Evolutionary conservation across 2,797 vertebrate genomes (phyloP), one percentile per base, ranked within the genome.

Genomic region (Manis pentadactyla): DNA sequence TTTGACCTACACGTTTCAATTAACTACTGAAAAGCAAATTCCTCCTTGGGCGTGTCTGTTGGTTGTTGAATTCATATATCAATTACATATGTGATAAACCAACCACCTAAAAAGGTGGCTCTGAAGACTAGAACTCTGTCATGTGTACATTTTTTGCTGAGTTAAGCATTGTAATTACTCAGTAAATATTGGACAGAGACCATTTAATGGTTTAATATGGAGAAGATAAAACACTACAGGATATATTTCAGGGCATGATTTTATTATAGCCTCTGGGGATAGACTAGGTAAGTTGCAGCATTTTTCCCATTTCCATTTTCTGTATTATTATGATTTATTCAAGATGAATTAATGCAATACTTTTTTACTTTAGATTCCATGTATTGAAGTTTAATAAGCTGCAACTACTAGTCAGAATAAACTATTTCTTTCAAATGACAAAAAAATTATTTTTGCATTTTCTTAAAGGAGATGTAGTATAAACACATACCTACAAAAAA

Each of bases 261-360:
- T 96, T 96, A 83, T 85, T 61, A 46, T 51, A 69, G 63, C 71
- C 69, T 78, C 31, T 59, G 63, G 61, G 61, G 25, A 92, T 61
- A 84, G 34, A 84, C 15, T 75, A 94, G 51, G 74, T 68, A 66
- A 93, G 39, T 82, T 93, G 23, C 31, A 89, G 21, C 11, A 13
- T 78, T 82, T 95, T 93, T 31, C 29, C 29, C 18, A 73, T 88
- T 92, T 95, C 39, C 21, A 63, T 94, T 96, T 96, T 89, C 74
- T 94, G 18, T 85, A 89, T 94, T 96, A 95, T 96, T 93, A 96
- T 74, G 59, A 87, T 94, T 82, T 91, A 94, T 95, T 95, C 82
- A 96, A 94, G 85, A 91, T 81, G 49, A 96, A 96, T 94, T 94
- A 97, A 95, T 85, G 29, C 18, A 91, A 82, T 15, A 83, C 1